Conservation (phyloP, 1,140 invertebrate species). For the Drosophila obscura region DNA sequence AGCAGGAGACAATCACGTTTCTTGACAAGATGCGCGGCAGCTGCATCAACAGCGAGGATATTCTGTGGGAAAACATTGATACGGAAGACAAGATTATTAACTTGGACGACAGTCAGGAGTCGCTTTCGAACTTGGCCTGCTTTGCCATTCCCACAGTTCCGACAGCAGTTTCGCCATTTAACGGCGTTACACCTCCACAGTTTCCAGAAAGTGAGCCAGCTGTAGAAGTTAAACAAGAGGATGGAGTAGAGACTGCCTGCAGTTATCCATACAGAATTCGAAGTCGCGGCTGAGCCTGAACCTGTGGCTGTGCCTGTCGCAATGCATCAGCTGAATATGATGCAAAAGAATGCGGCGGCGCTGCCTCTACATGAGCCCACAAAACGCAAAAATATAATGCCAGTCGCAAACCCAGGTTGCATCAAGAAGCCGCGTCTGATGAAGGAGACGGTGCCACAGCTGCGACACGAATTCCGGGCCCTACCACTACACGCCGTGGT, state of each 20-base stretch:
- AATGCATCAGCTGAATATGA: too few relatives aligned
- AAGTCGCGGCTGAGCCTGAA: too few relatives aligned
- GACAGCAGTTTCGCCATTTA: background rate
- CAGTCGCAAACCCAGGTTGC: background rate
- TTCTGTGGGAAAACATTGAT: constrained; percentile 17
- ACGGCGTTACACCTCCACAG: too few relatives aligned
- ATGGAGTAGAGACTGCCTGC: background rate
- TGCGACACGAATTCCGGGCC: constrained; percentile 55
- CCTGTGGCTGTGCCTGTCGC: too few relatives aligned
- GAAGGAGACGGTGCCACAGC: constrained; percentile 52
- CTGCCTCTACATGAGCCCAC: background rate
- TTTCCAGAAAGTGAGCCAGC: too few relatives aligned
- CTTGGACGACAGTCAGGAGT: constrained; percentile 10
- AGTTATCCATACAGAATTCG: too few relatives aligned
- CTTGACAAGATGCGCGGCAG: constrained; percentile 22
- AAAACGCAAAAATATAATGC: background rate
- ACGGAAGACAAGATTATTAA: constrained; percentile 15
- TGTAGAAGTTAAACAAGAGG: background rate
- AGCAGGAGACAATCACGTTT: constrained; percentile 15
- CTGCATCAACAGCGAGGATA: background rate
- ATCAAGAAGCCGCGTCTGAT: constrained; percentile 36
- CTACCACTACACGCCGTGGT: constrained; percentile 35
- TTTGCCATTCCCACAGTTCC: constrained; percentile 1
- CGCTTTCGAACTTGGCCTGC: constrained; percentile 6
- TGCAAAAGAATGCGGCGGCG: background rate